Conservation (phyloP, 2,888 invertebrate genomes). For the Alitta virens region DNA sequence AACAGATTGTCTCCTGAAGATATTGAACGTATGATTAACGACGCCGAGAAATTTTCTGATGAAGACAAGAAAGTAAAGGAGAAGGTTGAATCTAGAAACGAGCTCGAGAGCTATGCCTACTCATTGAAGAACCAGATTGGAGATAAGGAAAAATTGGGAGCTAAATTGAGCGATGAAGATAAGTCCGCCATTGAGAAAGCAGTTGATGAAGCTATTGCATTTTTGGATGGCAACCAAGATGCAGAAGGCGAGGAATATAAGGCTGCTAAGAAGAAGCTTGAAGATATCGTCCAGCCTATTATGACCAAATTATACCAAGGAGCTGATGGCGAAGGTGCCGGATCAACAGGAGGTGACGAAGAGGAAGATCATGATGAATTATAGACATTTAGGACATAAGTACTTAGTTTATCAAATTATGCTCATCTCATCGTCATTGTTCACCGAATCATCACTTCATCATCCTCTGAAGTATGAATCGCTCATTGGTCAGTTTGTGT, state of each 20-base stretch:
- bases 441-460: conserved; percentile 5
- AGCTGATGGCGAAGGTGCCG: conserved; percentile 66
- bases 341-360: conserved; percentile 60
- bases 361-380: conserved; percentile 66
- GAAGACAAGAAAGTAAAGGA: conserved; percentile 86
- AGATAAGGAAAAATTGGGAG: conserved; percentile 95
- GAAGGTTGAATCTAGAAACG: conserved; percentile 92
- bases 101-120: conserved; percentile 90
- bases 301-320: conserved; percentile 91
- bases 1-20: conserved; percentile 96
- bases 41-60: conserved; percentile 97
- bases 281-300: conserved; percentile 94
- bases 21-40: conserved; percentile 98
- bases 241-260: conserved; percentile 89
- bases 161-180: conserved; percentile 83
- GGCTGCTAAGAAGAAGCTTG: conserved; percentile 89
- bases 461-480: background rate
- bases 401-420: too few species aligned
- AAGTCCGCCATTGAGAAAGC: conserved; percentile 90
- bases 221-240: conserved; percentile 94
- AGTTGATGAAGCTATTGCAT: conserved; percentile 95
- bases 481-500: background rate
- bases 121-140: conserved; percentile 93
- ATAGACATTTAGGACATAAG: conserved; percentile 21
- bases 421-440: background rate